Evolutionary conservation across 2,797 vertebrate genomes (phyloP), one percentile per base, ranked within the genome.

Genomic region (Chloroceryle inda): DNA sequence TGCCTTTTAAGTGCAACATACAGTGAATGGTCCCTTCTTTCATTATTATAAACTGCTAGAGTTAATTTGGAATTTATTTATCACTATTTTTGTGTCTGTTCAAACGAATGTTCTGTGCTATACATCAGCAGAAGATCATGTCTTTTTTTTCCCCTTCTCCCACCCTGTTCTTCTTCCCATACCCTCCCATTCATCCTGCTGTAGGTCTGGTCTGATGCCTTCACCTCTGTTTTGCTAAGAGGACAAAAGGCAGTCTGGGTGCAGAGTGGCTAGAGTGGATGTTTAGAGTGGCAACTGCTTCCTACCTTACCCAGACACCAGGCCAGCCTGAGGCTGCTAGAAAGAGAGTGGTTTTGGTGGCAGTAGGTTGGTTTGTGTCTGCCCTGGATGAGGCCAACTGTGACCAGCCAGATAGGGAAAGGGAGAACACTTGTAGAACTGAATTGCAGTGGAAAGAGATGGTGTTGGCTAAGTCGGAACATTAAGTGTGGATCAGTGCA

Each of bases 271-370:
- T 64, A 2, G 52, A 80, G 52, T 31, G 11, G 4, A 6, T 74
- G 40, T 20, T 44, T 17, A 11, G 20, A 55, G n/a, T 38, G 27
- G 40, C 21, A 31, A 20, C 47, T 26, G 13, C n/a, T 40, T 33
- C 24, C 16, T 37, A 0, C 19, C 42, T 53, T 29, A 2, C 0
- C 0, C 3, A 12, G 37, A 24, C n/a, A 31, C 11, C 20, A 63
- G 38, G 20, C 24, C 21, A 31, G 16, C 0, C 4, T 2, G 8
- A 52, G 29, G 56, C 45, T 64, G 37, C n/a, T 20, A 1, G 52
- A 53, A 69, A 58, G 45, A 33, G 24, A n/a, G 37, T 10, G 21
- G 11, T 17, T 61, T 64, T 87, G 55, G 44, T 85, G 71, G 19
- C n/a, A 9, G 19, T n/a, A 44, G 31, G 4, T 53, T 38, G 13